These are phyloP conservation scores for Edolisoma coerulescens DNA, from an alignment of 2,113 vertebrate species.

Conservation along the genomic window DNA sequence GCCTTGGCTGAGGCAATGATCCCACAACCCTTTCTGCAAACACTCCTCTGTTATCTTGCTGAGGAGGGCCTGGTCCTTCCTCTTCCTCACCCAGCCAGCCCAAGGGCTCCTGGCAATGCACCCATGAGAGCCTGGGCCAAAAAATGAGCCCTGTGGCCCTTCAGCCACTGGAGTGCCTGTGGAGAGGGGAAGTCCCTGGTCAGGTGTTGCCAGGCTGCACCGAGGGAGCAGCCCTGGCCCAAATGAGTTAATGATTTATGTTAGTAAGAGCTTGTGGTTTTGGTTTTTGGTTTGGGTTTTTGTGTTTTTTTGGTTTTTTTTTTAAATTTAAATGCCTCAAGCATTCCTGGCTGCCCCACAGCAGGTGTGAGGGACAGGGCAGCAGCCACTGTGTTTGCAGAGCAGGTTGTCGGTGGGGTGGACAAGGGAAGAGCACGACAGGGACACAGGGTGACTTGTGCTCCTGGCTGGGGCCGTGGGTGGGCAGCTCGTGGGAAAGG, in stretches of 20 bases:
- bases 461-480: not conserved
- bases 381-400: not conserved
- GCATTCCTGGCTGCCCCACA: not conserved
- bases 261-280: not conserved
- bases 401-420: not conserved
- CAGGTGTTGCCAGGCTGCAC: not conserved
- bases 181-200: not conserved
- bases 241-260: not conserved
- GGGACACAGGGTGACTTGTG: rapidly evolving
- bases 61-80: not conserved
- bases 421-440: rapidly evolving
- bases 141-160: rapidly evolving
- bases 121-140: not conserved
- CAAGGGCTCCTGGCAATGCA: not conserved
- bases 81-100: not conserved
- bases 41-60: not conserved
- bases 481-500: not conserved
- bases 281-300: not conserved
- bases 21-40: not conserved
- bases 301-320: not conserved
- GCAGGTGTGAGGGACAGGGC: not conserved
- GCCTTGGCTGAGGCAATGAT: not conserved
- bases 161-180: not conserved
- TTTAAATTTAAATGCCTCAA: too few species aligned
- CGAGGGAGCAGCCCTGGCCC: not conserved